Evolutionary conservation across 1,140 invertebrate species (phyloP).

Genomic region (Homarus americanus): DNA sequence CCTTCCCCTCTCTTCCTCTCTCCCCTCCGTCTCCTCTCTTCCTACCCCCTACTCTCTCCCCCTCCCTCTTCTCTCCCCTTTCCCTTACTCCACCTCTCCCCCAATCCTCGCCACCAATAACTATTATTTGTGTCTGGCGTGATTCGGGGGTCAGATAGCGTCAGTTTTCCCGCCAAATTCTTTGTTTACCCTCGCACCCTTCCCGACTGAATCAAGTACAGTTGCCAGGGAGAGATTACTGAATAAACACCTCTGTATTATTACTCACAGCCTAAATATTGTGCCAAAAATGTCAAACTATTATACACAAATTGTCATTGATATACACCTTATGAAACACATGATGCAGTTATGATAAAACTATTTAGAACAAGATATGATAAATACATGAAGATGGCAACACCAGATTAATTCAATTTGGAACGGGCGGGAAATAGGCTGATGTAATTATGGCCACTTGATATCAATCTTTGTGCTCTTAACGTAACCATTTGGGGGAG

Average conservation of each 20-base stretch:
- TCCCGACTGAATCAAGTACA: not conserved
- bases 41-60: too few relatives aligned
- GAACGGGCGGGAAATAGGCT: not conserved
- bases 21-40: not conserved
- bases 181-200: constrained; percentile 8
- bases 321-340: not conserved
- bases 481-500: not conserved
- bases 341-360: not conserved
- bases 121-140: not conserved
- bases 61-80: not conserved
- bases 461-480: not conserved
- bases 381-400: not conserved
- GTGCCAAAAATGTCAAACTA: too few relatives aligned
- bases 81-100: not conserved
- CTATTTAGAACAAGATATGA: not conserved
- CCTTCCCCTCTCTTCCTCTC: not conserved
- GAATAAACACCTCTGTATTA: too few relatives aligned
- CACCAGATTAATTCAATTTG: not conserved
- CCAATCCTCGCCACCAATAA: not conserved
- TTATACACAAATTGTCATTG: not conserved
- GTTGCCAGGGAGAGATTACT: not conserved
- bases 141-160: constrained; percentile 6
- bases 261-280: too few relatives aligned
- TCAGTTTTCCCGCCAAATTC: constrained; percentile 35
- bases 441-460: constrained; percentile 7